A percentile compares a stretch with the other conserved stretches of the same genome.
Conservation (phyloP, 2,888 invertebrate genomes). For the Rhogogaster chlorosoma region DNA sequence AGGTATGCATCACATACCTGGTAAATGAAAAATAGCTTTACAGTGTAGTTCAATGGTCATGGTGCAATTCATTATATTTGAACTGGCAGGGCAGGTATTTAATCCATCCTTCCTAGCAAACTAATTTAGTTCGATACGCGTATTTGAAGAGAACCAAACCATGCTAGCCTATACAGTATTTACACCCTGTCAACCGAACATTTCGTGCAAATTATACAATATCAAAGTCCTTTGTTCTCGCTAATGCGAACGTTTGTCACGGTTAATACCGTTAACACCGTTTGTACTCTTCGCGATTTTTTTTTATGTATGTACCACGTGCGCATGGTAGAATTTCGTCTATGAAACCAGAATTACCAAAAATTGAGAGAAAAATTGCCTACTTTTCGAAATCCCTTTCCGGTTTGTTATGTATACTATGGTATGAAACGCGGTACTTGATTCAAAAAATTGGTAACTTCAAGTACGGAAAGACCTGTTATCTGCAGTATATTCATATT, state of each 20-base stretch:
- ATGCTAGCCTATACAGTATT: not conserved
- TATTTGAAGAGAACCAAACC: constrained; percentile 27
- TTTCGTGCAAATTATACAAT: constrained; percentile 13
- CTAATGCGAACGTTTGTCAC: constrained; percentile 5
- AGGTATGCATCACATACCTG: not conserved
- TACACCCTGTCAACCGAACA: constrained; percentile 14
- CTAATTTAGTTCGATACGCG: constrained; percentile 42
- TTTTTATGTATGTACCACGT: not conserved
- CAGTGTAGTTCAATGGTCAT: not conserved
- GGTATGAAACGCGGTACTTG: not conserved
- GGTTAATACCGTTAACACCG: not conserved
- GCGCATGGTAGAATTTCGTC: not conserved
- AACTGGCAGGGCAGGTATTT: constrained; percentile 21
- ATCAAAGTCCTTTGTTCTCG: constrained; percentile 19
- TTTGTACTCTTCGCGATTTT: not conserved
- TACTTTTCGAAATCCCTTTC: not conserved
- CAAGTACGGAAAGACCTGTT: not conserved
- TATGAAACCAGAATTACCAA: not conserved
- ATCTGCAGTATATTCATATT: not conserved
- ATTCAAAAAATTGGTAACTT: not conserved
- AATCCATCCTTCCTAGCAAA: constrained; percentile 10
- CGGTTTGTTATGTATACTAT: not conserved
- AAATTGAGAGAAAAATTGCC: not conserved
- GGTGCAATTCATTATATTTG: not conserved
- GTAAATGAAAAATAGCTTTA: not conserved